These are phyloP conservation scores for Xanthia icteritia DNA, from an alignment of 2,888 invertebrate species.

Conservation along the genomic window DNA sequence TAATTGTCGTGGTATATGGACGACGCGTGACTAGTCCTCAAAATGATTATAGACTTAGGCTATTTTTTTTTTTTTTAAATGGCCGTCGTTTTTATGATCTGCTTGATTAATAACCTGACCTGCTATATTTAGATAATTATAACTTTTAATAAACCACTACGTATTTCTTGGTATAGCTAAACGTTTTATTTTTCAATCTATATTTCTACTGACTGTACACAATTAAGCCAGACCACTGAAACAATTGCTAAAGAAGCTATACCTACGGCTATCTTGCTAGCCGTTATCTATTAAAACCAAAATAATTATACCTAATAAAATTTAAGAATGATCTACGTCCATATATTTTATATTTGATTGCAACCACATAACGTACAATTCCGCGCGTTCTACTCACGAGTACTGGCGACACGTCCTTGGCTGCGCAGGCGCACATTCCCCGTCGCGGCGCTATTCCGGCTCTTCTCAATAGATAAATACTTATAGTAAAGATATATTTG, in stretches of 20 bases:
- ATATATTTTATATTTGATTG: background rate
- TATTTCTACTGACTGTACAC: background rate
- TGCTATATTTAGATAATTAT: background rate
- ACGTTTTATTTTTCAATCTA: background rate
- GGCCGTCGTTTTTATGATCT: background rate
- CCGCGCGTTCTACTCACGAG: constrained; percentile 20
- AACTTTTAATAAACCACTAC: background rate
- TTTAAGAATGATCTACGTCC: background rate
- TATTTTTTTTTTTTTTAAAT: background rate
- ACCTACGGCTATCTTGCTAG: background rate
- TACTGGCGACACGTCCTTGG: constrained; percentile 76
- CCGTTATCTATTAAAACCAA: background rate
- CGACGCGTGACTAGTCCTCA: background rate
- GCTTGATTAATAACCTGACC: background rate
- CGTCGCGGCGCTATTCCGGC: constrained; percentile 71
- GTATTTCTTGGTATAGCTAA: background rate
- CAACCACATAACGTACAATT: constrained; percentile 28
- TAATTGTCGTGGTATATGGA: background rate
- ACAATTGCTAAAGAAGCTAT: background rate
- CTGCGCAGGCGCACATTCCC: constrained; percentile 80
- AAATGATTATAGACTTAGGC: background rate
- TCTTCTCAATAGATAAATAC: constrained; percentile 64
- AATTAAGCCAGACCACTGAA: background rate
- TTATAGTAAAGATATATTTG: background rate
- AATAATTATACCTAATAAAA: no score